Evolutionary conservation across 1,140 invertebrate species (phyloP).

Genomic region (Gryllus bimaculatus): DNA sequence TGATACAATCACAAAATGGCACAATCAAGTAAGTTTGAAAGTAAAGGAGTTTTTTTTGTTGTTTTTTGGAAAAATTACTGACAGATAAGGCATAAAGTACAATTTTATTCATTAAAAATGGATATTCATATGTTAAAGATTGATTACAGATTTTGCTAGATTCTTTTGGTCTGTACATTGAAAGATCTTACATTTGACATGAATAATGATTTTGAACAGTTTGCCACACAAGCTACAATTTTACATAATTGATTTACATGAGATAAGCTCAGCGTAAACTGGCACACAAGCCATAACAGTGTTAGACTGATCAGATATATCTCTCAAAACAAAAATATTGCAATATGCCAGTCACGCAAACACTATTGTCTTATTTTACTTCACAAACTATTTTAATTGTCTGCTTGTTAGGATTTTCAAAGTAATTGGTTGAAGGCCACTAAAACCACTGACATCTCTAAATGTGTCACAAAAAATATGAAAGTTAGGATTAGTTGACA

Average conservation of each 20-base stretch:
- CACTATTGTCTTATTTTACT: not conserved
- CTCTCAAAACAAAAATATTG: not conserved
- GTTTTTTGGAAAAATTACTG: not conserved
- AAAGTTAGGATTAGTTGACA: not conserved
- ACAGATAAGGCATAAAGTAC: not conserved
- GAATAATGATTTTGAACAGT: not conserved
- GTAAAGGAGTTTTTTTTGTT: not conserved
- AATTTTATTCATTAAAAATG: not conserved
- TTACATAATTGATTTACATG: too few relatives aligned
- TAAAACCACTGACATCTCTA: not conserved
- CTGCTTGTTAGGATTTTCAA: not conserved
- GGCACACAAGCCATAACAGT: too few relatives aligned
- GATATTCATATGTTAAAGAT: not conserved
- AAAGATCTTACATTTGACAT: not conserved
- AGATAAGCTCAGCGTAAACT: too few relatives aligned
- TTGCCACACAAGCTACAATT: not conserved
- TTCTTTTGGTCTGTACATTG: not conserved
- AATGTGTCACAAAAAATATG: not conserved
- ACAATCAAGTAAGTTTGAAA: not conserved
- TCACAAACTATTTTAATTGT: not conserved
- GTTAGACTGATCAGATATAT: too few relatives aligned
- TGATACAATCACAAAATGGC: constrained; percentile 1
- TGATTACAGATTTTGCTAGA: not conserved
- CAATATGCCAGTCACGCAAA: not conserved
- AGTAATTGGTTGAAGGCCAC: not conserved